Conservation (phyloP, 2,888 invertebrate genomes). For the Lithodes maja region DNA sequence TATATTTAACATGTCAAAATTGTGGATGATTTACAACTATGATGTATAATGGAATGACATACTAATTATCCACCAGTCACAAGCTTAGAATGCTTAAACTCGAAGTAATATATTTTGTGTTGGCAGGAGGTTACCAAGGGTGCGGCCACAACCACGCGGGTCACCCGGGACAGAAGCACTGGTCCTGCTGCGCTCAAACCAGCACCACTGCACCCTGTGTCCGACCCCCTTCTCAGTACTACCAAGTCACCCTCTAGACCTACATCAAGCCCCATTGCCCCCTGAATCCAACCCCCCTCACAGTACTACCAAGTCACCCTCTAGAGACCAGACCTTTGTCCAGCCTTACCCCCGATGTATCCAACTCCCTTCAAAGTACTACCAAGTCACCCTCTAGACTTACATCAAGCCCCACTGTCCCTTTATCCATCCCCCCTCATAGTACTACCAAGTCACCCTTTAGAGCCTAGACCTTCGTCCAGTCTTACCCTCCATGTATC, state of each 20-base stretch:
- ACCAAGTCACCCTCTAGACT: background rate
- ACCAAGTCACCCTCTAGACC: constrained; percentile 57
- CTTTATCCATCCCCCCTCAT: background rate
- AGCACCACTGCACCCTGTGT: constrained; percentile 79
- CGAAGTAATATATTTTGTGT: constrained; percentile 72
- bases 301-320: constrained; percentile 52
- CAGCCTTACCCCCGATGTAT: background rate
- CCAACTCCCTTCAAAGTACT: background rate
- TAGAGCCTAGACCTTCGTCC: background rate
- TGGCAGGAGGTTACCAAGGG: constrained; percentile 77
- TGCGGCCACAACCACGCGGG: constrained; percentile 89
- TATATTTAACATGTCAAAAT: too few relatives aligned
- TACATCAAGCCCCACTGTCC: background rate
- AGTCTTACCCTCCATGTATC: background rate
- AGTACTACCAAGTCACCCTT: background rate
- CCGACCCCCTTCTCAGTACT: constrained; percentile 74
- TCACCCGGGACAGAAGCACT: constrained; percentile 86
- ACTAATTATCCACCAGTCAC: too few relatives aligned
- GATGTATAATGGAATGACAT: too few relatives aligned
- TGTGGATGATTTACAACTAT: too few relatives aligned
- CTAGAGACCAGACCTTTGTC: background rate
- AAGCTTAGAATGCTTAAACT: too few relatives aligned
- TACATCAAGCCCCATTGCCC: background rate
- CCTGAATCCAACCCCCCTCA: background rate
- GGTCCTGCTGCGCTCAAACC: constrained; percentile 85